Base-by-base conservation (phyloP, 2,888 invertebrate species). In the Toxonevra muliebris region DNA sequence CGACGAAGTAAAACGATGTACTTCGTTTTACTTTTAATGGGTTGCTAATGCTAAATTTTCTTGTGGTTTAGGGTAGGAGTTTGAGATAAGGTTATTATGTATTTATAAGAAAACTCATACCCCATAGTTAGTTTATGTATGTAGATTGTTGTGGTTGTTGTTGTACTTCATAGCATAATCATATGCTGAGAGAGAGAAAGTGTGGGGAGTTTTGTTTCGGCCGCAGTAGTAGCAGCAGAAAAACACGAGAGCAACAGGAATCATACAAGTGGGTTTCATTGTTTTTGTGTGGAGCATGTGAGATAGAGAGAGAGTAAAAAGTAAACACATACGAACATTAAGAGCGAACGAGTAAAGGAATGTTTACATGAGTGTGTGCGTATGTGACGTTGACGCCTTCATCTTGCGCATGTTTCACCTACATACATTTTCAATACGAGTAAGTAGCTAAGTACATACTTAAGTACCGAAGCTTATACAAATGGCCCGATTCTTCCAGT, bases 221-320 rank as follows among this genome's bases (percentile, higher is more conserved):
- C 17, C 7, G 42, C 10, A 13, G 42, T 17, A 45, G 40, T 52
- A 60, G 58, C 42, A 50, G 4, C 11, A 0, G n/a, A 9, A 17
- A 13, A 45, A 42, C 61, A 52, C 61, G 54, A 45, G 60, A 53
- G 60, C 61, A 65, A 61, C 54, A 53, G 64, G 74, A 80, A 78
- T 80, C 76, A 76, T 74, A 79, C 79, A 79, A 77, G 79, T 79
- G 80, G 76, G 67, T 68, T 69, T 71, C 8, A 17, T 30, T 54
- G 54, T 19, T 48, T n/a, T 53, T n/a, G 13, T 17, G 53, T 19
- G 17, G 30, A 30, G 30, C 30, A 30, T 30, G 30, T 30, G 30
- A 30, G 30, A 30, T 30, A 30, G 30, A 30, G 30, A 30, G 30
- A 30, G 30, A 30, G 30, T 30, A 30, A 30, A n/a, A 30, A 30